These are phyloP conservation scores for Rapana venosa DNA, from an alignment of 2,888 invertebrate species.

Conservation along the genomic window DNA sequence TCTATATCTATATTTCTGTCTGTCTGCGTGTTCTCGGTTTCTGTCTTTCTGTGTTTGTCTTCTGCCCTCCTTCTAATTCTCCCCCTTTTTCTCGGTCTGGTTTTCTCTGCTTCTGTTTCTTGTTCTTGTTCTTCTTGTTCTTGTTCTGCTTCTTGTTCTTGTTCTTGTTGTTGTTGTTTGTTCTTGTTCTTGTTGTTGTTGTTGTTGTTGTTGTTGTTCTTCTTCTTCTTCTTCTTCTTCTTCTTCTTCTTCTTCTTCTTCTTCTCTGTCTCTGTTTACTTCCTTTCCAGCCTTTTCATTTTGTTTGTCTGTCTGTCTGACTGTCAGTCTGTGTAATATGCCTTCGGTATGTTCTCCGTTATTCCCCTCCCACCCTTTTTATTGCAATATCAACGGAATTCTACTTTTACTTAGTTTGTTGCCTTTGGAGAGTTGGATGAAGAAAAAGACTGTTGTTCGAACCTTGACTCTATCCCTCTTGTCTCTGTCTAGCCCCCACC, in stretches of 20 bases:
- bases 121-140: not conserved
- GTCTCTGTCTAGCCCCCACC: too few relatives aligned
- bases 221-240: not conserved
- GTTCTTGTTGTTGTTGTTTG: not conserved
- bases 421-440: too few relatives aligned
- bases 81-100: not conserved
- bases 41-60: too few relatives aligned
- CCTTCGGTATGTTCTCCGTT: too few relatives aligned
- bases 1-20: too few relatives aligned
- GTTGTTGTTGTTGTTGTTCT: not conserved
- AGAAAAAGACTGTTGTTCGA: too few relatives aligned
- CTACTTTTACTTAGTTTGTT: too few relatives aligned
- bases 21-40: too few relatives aligned
- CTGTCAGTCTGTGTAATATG: not conserved
- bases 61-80: not conserved
- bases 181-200: not conserved
- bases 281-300: not conserved
- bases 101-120: conserved; percentile 12
- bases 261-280: not conserved
- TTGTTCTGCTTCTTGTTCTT: not conserved
- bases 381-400: too few relatives aligned
- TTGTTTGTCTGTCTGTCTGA: conserved; percentile 3
- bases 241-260: not conserved
- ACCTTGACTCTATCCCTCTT: too few relatives aligned
- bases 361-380: too few relatives aligned